Percentiles rank a stretch among this genome's conserved stretches.
Evolutionary conservation across 2,113 vertebrate species (phyloP).

Genomic region (Cheirogaleus medius): DNA sequence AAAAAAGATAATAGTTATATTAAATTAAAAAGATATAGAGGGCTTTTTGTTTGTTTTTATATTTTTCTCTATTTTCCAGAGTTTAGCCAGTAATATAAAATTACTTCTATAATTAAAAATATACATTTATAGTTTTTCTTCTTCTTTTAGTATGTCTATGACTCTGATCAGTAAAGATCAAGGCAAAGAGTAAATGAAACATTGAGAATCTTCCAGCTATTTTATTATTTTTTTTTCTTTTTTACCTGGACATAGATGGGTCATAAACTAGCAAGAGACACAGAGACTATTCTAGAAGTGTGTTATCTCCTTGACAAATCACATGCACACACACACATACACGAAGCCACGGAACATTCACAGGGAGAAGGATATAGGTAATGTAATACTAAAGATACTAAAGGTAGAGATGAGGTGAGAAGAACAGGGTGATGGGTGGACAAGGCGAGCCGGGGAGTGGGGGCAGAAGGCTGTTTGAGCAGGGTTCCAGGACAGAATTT

Average conservation of each 20-base stretch:
- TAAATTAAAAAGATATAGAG: not conserved
- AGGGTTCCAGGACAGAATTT: not conserved
- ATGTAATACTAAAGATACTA: not conserved
- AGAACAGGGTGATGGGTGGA: not conserved
- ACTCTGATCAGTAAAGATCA: constrained; percentile 22
- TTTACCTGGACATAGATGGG: not conserved
- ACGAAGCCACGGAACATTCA: not conserved
- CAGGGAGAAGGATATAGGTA: not conserved
- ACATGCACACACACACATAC: not conserved
- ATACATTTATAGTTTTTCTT: not conserved
- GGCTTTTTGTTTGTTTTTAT: not conserved
- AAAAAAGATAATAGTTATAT: not conserved
- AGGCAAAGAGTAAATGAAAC: not conserved
- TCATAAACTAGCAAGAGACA: not conserved
- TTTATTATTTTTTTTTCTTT: not conserved
- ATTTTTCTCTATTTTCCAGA: not conserved
- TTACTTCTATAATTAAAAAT: not conserved
- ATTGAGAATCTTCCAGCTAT: not conserved
- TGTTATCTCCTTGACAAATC: not conserved
- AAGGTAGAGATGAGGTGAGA: not conserved
- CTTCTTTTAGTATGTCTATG: not conserved
- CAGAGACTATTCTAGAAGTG: not conserved
- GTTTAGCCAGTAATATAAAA: not conserved
- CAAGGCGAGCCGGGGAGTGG: not conserved
- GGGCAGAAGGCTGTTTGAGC: not conserved